A percentile compares a stretch with the other conserved stretches of the same genome.
Conservation (phyloP, 2,888 invertebrate species). For the Diloba caeruleocephala region DNA sequence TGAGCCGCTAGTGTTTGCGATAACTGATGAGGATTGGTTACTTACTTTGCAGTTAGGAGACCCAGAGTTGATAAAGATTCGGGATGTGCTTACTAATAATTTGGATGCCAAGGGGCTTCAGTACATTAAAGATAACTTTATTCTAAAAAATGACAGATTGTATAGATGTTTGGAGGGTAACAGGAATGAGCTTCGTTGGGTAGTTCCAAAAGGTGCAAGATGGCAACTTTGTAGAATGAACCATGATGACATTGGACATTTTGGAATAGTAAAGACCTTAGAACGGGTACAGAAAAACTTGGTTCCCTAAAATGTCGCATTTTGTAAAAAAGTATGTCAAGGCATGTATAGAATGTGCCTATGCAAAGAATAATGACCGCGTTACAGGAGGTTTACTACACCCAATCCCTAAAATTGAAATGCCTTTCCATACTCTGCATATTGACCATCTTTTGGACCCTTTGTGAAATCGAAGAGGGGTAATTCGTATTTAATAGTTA, state of each 20-base stretch:
- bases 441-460: constrained; percentile 18
- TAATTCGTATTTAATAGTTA: constrained; percentile 23
- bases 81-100: background rate
- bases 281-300: constrained; percentile 7
- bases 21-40: background rate
- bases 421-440: constrained; percentile 15
- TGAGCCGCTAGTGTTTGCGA: background rate
- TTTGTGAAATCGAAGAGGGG: constrained; percentile 24
- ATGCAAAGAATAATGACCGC: constrained; percentile 3
- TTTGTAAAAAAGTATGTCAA: constrained; percentile 18
- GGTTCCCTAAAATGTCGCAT: constrained; percentile 15
- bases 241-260: constrained; percentile 17
- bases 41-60: background rate
- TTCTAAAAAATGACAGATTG: background rate
- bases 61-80: background rate
- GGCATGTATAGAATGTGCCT: constrained; percentile 17
- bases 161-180: background rate
- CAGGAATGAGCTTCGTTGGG: constrained; percentile 6
- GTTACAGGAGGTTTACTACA: constrained; percentile 2
- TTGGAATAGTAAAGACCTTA: constrained; percentile 10
- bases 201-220: constrained; percentile 13
- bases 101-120: background rate
- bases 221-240: no score
- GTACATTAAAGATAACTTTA: background rate
- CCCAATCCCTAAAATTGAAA: constrained; percentile 11